Conservation (phyloP, 2,113 vertebrate genomes). For the Scolopax mira region DNA sequence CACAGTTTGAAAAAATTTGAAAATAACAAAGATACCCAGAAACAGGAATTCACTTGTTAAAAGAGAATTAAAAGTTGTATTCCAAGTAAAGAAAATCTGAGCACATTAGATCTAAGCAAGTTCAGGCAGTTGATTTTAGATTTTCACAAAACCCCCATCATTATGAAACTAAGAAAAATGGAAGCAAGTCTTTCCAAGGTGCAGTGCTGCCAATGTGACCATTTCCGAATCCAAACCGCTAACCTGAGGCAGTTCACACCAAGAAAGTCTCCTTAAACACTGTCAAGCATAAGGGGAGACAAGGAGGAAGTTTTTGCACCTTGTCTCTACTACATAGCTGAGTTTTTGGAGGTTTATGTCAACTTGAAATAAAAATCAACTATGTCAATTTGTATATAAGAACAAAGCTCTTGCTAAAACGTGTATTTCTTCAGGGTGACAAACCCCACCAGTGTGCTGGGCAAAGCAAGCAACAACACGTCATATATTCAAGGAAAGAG, state of each 20-base stretch:
- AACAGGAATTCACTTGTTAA: neutral
- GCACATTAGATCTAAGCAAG: too few species aligned
- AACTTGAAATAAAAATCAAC: neutral
- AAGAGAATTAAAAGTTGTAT: neutral
- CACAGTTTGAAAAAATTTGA: neutral
- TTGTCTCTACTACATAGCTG: neutral
- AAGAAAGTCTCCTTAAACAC: neutral
- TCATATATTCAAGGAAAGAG: neutral
- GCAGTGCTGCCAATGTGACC: neutral
- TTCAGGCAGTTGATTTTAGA: neutral
- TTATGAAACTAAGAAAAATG: neutral
- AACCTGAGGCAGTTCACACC: neutral
- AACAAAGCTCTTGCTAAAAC: neutral
- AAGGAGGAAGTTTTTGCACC: neutral
- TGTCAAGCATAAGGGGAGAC: neutral
- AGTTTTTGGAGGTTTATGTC: neutral
- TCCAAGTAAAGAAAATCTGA: neutral
- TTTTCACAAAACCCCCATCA: too few species aligned
- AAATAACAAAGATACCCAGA: neutral
- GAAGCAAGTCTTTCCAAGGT: neutral
- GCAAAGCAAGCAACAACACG: neutral
- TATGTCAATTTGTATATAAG: neutral
- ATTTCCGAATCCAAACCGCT: neutral
- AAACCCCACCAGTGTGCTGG: neutral
- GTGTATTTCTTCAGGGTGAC: neutral